Conservation (phyloP, 1,140 invertebrate species). For the Coelopa frigida region DNA sequence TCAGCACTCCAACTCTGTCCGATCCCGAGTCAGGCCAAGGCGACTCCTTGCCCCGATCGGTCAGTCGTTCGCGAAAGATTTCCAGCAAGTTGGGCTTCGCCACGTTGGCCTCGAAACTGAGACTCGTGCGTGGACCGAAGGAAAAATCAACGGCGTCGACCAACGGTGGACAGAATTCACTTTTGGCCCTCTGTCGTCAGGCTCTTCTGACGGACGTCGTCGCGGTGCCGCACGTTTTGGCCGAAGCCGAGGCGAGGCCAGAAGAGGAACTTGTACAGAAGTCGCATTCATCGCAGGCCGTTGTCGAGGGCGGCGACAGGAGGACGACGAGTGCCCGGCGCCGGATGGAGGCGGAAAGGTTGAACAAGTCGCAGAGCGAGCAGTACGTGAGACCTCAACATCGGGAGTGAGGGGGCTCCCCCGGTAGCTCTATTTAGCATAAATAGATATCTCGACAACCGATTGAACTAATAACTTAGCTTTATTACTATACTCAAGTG, state of each 20-base stretch:
- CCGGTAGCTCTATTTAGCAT: conserved; percentile 19
- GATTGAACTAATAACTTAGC: too few relatives aligned
- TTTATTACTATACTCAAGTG: too few relatives aligned
- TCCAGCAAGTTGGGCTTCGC: conserved; percentile 52
- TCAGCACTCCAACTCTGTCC: conserved; percentile 12
- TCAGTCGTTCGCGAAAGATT: conserved; percentile 31
- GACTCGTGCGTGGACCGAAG: conserved; percentile 25
- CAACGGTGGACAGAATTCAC: conserved; percentile 19
- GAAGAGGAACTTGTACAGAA: conserved; percentile 23
- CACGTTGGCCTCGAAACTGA: conserved; percentile 57
- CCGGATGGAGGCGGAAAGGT: conserved; percentile 2
- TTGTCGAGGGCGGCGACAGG: not conserved
- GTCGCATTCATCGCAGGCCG: conserved; percentile 35
- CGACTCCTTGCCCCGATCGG: conserved; percentile 30
- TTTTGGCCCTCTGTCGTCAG: conserved; percentile 35
- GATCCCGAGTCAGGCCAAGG: conserved; percentile 31
- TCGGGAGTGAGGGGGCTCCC: conserved; percentile 40
- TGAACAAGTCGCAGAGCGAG: conserved; percentile 39
- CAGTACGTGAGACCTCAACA: conserved; percentile 34
- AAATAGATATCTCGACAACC: not conserved
- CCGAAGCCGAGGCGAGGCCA: conserved; percentile 4
- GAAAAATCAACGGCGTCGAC: not conserved
- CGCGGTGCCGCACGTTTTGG: conserved; percentile 23
- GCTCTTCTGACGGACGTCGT: conserved; percentile 28
- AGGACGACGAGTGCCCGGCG: not conserved